These are phyloP conservation scores for Phrynocephalus vlangalii DNA, from an alignment of 2,797 vertebrate genomes.

Conservation along the genomic window DNA sequence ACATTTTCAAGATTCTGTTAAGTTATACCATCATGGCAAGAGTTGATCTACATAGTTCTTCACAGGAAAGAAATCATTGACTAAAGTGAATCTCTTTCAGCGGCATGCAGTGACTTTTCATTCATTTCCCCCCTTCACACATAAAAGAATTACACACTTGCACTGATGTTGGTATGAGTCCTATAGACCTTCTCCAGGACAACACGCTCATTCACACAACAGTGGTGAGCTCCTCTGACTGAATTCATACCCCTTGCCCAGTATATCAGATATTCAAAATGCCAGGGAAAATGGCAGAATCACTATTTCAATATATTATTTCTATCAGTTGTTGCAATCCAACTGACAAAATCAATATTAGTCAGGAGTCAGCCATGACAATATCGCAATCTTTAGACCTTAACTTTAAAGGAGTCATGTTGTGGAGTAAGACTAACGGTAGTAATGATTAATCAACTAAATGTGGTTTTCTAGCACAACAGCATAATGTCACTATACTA, in stretches of 20 bases:
- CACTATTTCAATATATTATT: neutral
- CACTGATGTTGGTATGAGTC: neutral
- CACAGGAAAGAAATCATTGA: neutral
- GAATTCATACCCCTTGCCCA: neutral
- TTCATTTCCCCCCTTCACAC: neutral
- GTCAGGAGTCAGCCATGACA: neutral
- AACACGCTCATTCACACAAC: neutral
- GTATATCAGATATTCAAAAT: neutral
- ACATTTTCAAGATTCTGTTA: neutral
- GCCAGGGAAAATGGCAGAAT: neutral
- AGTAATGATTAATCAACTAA: conserved; percentile 14
- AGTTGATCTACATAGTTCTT: neutral
- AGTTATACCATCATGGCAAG: neutral
- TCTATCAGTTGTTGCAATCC: too few species aligned
- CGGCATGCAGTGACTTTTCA: too few species aligned
- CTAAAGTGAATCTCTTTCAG: neutral
- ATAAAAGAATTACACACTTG: neutral
- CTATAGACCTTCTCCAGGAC: neutral
- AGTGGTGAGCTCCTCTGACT: neutral
- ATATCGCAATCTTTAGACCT: conserved; percentile 30
- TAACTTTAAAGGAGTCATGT: neutral
- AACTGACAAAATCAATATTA: neutral
- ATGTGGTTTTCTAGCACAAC: neutral
- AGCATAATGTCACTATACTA: neutral
- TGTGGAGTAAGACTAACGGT: neutral